Base-by-base conservation (phyloP, 1,140 invertebrate genomes). In the Pogonomyrmex californicus region DNA sequence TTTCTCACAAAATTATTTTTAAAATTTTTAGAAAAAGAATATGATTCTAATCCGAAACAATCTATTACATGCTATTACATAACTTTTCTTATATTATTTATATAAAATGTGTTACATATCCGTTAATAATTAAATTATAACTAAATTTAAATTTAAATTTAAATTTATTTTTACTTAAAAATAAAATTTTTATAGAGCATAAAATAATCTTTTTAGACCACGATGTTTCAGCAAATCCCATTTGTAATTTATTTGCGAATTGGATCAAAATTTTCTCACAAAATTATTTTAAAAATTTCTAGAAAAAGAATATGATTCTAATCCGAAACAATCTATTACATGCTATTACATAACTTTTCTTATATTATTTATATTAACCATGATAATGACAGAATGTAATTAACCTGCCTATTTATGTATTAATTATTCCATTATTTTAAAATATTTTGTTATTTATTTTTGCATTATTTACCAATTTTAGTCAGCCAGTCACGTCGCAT, bases 161-260 rank as follows among this genome's bases (percentile, higher is more conserved):
- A n/a, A n/a, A 78, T 0, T n/a, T 38, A 66, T 36, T 78, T 38
- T 51, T 78, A 49, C 17, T 65, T 49, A 4, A 47, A 62, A 77
- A 47, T 65, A 0, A 36, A 23, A 65, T 65, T 30, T 49, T 78
- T n/a, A 12, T 33, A 54, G 14, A 38, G 36, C 14, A 38, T 49
- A 51, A 51, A 38, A 5, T 65, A 36, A 66, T 66, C 23, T 65
- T 65, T 49, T 78, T 36, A 49, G 30, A 49, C 5, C 1, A 30
- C 23, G 1, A 7, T 54, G 4, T 23, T 44, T 5, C 23, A n/a
- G 5, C 12, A 71, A 44, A 78, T 66, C 12, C 10, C 23, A 30
- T 30, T 51, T 33, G 75, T 54, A 65, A 79, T 79, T 79, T 71
- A 33, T 36, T 70, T 47, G n/a, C 7, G 1, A n/a, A 71, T 56